Evolutionary conservation across 1,140 invertebrate species (phyloP).

Genomic region (Monochamus saltuarius): DNA sequence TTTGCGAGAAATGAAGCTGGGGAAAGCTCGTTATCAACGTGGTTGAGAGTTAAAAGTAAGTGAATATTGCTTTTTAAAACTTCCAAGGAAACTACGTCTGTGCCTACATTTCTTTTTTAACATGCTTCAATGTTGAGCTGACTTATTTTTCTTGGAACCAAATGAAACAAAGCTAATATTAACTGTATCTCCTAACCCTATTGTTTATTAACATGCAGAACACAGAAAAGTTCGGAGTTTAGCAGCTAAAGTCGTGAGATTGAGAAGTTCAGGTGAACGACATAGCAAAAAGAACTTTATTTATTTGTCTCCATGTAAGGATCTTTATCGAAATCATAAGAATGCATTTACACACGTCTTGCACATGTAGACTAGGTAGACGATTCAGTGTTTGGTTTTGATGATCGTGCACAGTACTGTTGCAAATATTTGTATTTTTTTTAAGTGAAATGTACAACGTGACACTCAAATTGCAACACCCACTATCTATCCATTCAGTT

Average conservation of each 20-base stretch:
- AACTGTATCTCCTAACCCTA: neutral
- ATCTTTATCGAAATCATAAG: conserved; percentile 16
- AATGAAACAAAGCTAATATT: neutral
- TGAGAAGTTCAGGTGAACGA: conserved; percentile 42
- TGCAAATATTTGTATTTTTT: conserved; percentile 4
- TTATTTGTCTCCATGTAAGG: conserved; percentile 47
- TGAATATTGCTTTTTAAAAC: conserved; percentile 40
- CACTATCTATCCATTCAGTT: too few species aligned
- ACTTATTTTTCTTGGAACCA: neutral
- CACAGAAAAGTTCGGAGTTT: conserved; percentile 38
- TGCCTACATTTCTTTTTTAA: neutral
- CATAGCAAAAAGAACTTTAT: conserved; percentile 46
- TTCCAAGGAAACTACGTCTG: neutral
- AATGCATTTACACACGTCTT: conserved; percentile 17
- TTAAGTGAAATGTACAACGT: neutral
- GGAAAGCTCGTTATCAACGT: conserved; percentile 84
- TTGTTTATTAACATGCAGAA: conserved; percentile 29
- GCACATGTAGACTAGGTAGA: conserved; percentile 7
- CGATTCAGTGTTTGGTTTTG: conserved; percentile 8
- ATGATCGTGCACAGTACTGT: conserved; percentile 3
- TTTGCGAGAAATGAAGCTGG: conserved; percentile 87
- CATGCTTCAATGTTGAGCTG: neutral
- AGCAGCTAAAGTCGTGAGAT: conserved; percentile 41
- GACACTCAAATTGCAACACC: too few species aligned
- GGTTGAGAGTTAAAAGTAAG: conserved; percentile 96